Percentiles rank a stretch among this genome's conserved stretches.
phyloP scores from a whole-genome alignment of 2,797 vertebrate species.

The Acomys russatus region DNA sequence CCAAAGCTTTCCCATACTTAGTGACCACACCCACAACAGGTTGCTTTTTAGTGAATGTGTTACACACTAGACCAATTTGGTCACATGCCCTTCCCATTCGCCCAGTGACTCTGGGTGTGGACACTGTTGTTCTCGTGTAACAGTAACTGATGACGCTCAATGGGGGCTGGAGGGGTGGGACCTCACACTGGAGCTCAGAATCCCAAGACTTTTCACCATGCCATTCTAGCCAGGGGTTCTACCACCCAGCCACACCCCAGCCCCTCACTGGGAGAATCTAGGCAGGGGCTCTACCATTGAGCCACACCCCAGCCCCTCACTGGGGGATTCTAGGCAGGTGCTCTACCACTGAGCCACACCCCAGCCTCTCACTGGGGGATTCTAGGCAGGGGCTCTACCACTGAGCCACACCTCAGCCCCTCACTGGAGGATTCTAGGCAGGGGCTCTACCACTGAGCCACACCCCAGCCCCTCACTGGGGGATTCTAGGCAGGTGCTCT shows the following conservation, averaged over 20 bases:
- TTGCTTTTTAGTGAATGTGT: background rate
- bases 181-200: background rate
- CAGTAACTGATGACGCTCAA: background rate
- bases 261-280: background rate
- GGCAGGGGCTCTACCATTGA: background rate
- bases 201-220: rapidly evolving
- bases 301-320: background rate
- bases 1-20: background rate
- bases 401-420: background rate
- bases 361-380: background rate
- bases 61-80: background rate
- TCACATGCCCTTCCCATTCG: background rate
- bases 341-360: background rate
- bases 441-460: background rate
- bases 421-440: background rate
- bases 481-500: background rate
- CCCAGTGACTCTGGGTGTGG: background rate
- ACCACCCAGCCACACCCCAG: background rate
- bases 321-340: background rate
- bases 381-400: background rate
- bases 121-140: background rate
- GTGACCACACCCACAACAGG: background rate
- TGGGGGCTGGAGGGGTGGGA: background rate
- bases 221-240: background rate
- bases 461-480: background rate